These are phyloP conservation scores for Astyanax mexicanus DNA, from an alignment of 2,797 vertebrate genomes.

Conservation along the genomic window DNA sequence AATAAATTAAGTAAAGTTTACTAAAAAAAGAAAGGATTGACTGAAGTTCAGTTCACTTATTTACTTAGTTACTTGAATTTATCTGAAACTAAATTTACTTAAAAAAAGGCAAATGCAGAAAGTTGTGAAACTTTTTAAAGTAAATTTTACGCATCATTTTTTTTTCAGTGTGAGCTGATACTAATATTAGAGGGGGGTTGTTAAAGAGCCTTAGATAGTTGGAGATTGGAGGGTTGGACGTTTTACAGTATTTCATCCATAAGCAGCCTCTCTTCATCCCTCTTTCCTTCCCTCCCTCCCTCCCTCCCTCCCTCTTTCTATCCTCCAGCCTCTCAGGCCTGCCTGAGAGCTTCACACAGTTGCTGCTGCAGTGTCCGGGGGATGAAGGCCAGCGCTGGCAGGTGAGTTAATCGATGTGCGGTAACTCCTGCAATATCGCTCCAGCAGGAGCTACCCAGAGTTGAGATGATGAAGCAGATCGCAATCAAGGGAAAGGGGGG, in stretches of 20 bases:
- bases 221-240: too few species aligned
- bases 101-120: too few species aligned
- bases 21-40: too few species aligned
- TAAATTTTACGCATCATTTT: too few species aligned
- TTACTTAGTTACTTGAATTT: too few species aligned
- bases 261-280: constrained; percentile 16
- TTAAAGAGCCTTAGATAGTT: constrained; percentile 19
- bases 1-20: too few species aligned
- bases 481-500: constrained; percentile 53
- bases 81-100: too few species aligned
- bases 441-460: constrained; percentile 53
- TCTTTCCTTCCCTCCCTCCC: constrained; percentile 16
- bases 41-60: too few species aligned
- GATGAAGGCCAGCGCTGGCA: constrained; percentile 64
- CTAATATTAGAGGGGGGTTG: constrained; percentile 3
- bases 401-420: constrained; percentile 68
- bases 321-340: constrained; percentile 17
- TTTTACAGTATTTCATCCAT: constrained; percentile 17
- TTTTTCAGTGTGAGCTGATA: too few species aligned
- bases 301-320: constrained; percentile 2
- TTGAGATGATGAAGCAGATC: constrained; percentile 63
- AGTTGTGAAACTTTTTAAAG: too few species aligned
- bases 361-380: constrained; percentile 24
- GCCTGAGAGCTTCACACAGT: constrained; percentile 36
- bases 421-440: constrained; percentile 69